phyloP scores from a whole-genome alignment of 2,888 invertebrate genomes.

The Heliconius cydno region DNA sequence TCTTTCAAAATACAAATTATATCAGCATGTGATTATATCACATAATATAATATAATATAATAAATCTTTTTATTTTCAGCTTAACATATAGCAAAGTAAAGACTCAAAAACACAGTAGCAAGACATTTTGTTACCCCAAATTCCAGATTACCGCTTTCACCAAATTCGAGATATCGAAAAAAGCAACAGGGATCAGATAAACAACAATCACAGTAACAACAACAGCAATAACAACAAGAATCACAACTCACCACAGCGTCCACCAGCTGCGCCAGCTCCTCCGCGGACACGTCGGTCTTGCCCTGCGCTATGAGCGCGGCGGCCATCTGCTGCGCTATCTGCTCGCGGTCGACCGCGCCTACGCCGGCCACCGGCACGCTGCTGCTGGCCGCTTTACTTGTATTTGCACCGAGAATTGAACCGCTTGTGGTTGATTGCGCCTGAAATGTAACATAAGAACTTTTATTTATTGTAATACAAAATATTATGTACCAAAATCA shows the following conservation, averaged over 20 bases:
- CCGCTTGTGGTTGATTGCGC: not conserved
- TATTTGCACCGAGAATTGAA: not conserved
- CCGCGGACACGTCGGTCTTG: conserved; percentile 90
- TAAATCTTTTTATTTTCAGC: no score
- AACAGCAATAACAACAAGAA: no score
- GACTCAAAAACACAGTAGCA: no score
- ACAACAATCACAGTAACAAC: no score
- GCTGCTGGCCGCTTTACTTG: not conserved
- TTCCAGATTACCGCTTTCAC: no score
- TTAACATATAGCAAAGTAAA: no score
- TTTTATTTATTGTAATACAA: not conserved
- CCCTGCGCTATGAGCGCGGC: conserved; percentile 91
- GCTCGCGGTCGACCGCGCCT: conserved; percentile 89
- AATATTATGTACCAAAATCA: not conserved
- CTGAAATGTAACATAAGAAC: not conserved
- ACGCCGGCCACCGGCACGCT: conserved; percentile 87
- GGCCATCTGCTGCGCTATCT: conserved; percentile 92
- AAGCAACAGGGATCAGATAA: no score
- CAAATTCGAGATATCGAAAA: no score
- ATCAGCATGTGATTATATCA: not conserved
- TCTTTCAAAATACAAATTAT: not conserved
- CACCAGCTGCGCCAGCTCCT: conserved; percentile 90
- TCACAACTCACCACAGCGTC: conserved; percentile 86
- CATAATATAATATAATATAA: no score
- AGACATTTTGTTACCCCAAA: no score